Conservation (phyloP, 2,113 vertebrate species). For the Ceyx margarethae region DNA sequence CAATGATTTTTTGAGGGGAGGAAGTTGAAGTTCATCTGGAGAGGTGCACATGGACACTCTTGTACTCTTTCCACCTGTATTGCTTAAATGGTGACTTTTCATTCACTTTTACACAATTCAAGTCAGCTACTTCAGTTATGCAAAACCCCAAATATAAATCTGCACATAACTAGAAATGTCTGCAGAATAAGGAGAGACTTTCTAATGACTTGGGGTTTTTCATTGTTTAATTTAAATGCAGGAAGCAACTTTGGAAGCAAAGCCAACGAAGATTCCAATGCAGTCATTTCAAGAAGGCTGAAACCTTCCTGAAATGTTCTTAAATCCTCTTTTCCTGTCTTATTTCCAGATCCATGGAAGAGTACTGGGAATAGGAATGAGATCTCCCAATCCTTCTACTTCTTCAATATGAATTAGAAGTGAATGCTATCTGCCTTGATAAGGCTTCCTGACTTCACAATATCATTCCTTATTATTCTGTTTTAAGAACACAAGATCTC, state of each 20-base stretch:
- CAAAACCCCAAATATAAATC: not conserved
- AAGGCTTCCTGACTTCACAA: not conserved
- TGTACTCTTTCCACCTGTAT: not conserved
- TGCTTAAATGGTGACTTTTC: not conserved
- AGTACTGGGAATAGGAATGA: not conserved
- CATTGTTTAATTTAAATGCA: not conserved
- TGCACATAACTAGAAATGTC: not conserved
- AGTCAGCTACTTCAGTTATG: not conserved
- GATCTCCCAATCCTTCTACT: not conserved
- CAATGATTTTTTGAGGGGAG: not conserved
- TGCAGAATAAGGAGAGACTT: not conserved
- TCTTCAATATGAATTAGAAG: not conserved
- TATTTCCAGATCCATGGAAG: not conserved
- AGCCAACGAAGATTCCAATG: not conserved
- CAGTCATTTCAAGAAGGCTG: not conserved
- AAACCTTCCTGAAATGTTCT: not conserved
- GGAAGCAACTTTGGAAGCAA: not conserved
- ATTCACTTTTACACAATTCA: not conserved
- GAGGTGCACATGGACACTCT: not conserved
- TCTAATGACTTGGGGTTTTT: not conserved
- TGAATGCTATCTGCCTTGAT: not conserved
- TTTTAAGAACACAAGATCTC: not conserved
- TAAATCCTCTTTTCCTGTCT: not conserved
- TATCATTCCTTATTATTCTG: not conserved
- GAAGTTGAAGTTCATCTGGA: not conserved